Evolutionary conservation across 2,113 vertebrate species (phyloP).

Genomic region (Emydura subglobosa): DNA sequence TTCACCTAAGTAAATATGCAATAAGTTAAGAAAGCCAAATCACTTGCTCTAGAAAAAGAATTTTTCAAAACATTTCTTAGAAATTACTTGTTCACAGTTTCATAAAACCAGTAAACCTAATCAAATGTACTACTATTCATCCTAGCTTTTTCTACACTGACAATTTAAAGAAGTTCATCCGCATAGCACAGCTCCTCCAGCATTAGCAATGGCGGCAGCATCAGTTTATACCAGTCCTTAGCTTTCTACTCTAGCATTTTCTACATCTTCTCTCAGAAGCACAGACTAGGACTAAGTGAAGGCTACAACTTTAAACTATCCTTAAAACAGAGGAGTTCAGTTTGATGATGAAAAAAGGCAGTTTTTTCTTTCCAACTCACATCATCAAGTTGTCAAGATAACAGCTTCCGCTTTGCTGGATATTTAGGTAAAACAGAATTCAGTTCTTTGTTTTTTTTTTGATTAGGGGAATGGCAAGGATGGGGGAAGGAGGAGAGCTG

Average conservation of each 20-base stretch:
- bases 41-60: neutral
- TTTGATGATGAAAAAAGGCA: fast-evolving
- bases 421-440: neutral
- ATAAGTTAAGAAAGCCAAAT: neutral
- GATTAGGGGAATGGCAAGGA: neutral
- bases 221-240: neutral
- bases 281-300: neutral
- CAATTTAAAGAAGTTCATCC: too few species aligned
- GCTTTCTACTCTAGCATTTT: fast-evolving
- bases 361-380: neutral
- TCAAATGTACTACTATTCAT: neutral
- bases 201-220: neutral
- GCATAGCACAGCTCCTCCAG: neutral
- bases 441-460: neutral
- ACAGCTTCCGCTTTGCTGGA: neutral
- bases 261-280: neutral
- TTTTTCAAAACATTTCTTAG: neutral
- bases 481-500: neutral
- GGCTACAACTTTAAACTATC: neutral
- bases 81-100: neutral
- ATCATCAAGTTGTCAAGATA: neutral
- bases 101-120: neutral
- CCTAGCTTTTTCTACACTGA: neutral
- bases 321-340: neutral
- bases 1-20: neutral